Evolutionary conservation across 2,113 vertebrate genomes (phyloP).

Genomic region (Tenebrosternarchus preto): DNA sequence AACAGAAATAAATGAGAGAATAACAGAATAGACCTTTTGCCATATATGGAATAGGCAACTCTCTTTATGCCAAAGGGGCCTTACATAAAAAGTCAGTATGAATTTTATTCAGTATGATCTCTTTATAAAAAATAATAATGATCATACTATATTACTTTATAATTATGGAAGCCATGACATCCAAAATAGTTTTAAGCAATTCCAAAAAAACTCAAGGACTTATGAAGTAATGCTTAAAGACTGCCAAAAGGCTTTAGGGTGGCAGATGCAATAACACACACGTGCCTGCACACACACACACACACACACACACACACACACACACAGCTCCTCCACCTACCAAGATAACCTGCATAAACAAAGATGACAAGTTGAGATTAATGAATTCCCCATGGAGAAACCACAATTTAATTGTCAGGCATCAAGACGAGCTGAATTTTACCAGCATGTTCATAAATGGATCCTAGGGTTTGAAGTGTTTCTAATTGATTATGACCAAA

Average conservation of each 20-base stretch:
- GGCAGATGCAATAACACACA: conserved; percentile 74
- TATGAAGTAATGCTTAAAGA: conserved; percentile 66
- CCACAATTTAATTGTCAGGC: conserved; percentile 97
- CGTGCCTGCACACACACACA: conserved; percentile 10
- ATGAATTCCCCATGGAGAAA: conserved; percentile 92
- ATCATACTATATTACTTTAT: conserved; percentile 44
- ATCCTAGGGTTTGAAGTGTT: conserved; percentile 81
- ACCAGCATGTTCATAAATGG: conserved; percentile 88
- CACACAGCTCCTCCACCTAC: conserved; percentile 76
- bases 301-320: conserved; percentile 47
- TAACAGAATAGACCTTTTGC: neutral
- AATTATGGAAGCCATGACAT: conserved; percentile 60
- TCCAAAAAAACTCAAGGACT: conserved; percentile 69
- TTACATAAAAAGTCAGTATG: neutral
- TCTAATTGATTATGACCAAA: conserved; percentile 94
- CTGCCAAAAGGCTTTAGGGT: conserved; percentile 58
- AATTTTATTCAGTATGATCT: conserved; percentile 41
- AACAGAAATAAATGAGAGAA: neutral
- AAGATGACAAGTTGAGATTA: conserved; percentile 99
- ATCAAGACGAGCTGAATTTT: conserved; percentile 89
- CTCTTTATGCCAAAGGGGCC: neutral
- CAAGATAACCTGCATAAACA: conserved; percentile 94
- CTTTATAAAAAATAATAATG: conserved; percentile 56
- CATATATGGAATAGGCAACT: neutral
- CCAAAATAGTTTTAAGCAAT: conserved; percentile 66